A percentile compares a stretch with the other conserved stretches of the same genome.
These are phyloP conservation scores for Acrossocheilus wenchowensis DNA, from an alignment of 2,797 vertebrate genomes.

Conservation along the genomic window DNA sequence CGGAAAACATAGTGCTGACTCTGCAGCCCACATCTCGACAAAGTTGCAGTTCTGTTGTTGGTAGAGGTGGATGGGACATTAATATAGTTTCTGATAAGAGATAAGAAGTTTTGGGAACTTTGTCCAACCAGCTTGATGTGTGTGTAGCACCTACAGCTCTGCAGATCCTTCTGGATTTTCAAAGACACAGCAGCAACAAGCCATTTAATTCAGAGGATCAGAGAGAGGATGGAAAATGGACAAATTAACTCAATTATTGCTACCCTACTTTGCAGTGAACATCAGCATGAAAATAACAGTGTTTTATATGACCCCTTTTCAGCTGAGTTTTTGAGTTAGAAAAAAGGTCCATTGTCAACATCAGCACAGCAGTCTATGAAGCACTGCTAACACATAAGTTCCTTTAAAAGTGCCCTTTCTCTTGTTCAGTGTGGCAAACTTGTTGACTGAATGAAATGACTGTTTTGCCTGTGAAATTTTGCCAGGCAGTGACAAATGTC, in stretches of 20 bases:
- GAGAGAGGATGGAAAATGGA: not conserved
- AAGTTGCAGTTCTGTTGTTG: not conserved
- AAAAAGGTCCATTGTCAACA: not conserved
- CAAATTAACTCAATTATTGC: not conserved
- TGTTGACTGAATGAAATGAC: not conserved
- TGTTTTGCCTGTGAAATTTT: not conserved
- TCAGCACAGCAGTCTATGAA: not conserved
- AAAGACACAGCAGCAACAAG: not conserved
- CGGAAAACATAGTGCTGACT: constrained; percentile 47
- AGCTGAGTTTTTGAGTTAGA: not conserved
- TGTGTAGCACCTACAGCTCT: not conserved
- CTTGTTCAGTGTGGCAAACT: no score
- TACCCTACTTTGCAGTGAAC: no score
- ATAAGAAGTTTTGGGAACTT: not conserved
- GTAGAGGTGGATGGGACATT: not conserved
- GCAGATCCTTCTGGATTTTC: not conserved
- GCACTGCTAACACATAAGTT: not conserved
- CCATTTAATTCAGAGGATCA: not conserved
- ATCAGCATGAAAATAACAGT: no score
- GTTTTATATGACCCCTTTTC: not conserved
- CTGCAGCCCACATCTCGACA: not conserved
- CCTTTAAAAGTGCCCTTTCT: no score
- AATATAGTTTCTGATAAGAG: not conserved
- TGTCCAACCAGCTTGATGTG: not conserved
- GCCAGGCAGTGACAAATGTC: not conserved